Conservation (phyloP, 1,140 invertebrate genomes). For the Caenorhabditis latens region DNA sequence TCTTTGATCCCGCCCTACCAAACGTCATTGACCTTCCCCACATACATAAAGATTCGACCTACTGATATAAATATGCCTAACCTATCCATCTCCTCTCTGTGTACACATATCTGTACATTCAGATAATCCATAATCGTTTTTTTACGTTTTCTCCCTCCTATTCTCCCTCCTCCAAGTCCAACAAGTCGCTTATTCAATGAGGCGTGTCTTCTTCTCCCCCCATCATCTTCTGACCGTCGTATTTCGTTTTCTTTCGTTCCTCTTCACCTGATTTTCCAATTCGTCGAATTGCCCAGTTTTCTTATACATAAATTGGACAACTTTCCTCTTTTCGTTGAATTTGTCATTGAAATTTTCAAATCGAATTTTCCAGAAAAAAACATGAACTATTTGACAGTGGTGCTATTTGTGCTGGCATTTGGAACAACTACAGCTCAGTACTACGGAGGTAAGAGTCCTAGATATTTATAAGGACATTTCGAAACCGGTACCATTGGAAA, state of each 20-base stretch:
- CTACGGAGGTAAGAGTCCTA: slow-evolving; percentile 5
- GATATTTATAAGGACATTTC: not conserved
- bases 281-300: slow-evolving; percentile 21
- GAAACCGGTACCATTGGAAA: too few species aligned
- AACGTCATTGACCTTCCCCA: too few species aligned
- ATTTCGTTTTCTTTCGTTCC: slow-evolving; percentile 30
- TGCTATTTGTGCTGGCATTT: not conserved
- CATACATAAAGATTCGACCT: too few species aligned
- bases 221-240: not conserved
- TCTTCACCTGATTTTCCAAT: slow-evolving; percentile 6
- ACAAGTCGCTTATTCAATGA: not conserved
- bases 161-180: not conserved
- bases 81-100: not conserved
- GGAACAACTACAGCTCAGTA: slow-evolving; percentile 47
- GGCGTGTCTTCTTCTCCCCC: slow-evolving; percentile 39
- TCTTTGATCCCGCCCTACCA: too few species aligned
- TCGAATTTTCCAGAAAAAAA: not conserved
- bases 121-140: not conserved
- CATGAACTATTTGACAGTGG: not conserved
- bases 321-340: not conserved
- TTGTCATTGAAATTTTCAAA: not conserved
- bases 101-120: not conserved
- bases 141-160: too few species aligned
- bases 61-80: not conserved
- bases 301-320: not conserved